Conservation (phyloP, 2,113 vertebrate species). For the Ancistrus triradiatus region DNA sequence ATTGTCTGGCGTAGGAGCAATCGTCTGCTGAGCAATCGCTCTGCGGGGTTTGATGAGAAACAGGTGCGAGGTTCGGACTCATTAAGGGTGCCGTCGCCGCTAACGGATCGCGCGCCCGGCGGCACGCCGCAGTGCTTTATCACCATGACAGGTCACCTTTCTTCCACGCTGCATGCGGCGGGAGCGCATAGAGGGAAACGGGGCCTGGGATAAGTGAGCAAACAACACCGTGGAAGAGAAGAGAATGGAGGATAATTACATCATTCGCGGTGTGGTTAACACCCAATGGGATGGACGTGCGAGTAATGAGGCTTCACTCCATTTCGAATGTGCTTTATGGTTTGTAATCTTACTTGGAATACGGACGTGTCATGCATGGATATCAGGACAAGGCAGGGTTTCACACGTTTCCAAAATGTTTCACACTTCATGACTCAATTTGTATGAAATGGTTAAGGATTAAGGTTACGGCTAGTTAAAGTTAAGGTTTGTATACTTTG, state of each 20-base stretch:
- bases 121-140: constrained; percentile 36
- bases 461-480: too few relatives aligned
- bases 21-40: constrained; percentile 26
- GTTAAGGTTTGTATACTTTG: too few relatives aligned
- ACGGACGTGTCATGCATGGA: too few relatives aligned
- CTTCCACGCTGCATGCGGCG: constrained; percentile 27
- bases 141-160: constrained; percentile 45
- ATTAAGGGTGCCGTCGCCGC: constrained; percentile 42
- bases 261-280: not conserved
- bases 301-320: too few relatives aligned
- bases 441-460: too few relatives aligned
- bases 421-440: too few relatives aligned
- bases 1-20: constrained; percentile 32
- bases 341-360: too few relatives aligned
- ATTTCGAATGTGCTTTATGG: too few relatives aligned
- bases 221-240: not conserved
- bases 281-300: not conserved
- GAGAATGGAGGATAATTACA: not conserved
- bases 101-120: constrained; percentile 36
- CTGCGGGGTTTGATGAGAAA: constrained; percentile 48
- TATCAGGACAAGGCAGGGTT: too few relatives aligned
- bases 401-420: too few relatives aligned
- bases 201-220: not conserved
- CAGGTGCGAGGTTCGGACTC: constrained; percentile 45
- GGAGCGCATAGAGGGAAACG: not conserved